Evolutionary conservation across 2,797 vertebrate genomes (phyloP).

Genomic region (Dryobates pubescens): DNA sequence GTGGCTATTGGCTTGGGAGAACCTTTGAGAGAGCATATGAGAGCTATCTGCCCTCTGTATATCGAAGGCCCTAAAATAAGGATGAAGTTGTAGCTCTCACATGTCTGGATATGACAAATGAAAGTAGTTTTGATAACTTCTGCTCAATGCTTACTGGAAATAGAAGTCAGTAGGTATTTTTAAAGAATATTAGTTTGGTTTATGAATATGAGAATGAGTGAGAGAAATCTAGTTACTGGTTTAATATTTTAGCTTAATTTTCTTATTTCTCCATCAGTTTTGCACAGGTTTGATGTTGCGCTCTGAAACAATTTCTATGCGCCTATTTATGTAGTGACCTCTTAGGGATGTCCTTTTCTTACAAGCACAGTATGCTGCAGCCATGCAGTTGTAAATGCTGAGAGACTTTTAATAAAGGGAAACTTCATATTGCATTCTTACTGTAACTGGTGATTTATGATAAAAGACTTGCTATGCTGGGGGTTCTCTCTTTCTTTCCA

Average conservation of each 20-base stretch:
- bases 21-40: neutral
- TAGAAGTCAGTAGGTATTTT: neutral
- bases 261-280: neutral
- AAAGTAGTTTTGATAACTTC: neutral
- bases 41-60: neutral
- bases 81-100: neutral
- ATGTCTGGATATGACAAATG: neutral
- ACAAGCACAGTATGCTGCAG: constrained; percentile 9
- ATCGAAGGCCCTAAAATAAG: neutral
- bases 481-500: constrained; percentile 35
- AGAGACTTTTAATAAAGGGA: constrained; percentile 54
- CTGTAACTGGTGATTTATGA: constrained; percentile 63
- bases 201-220: neutral
- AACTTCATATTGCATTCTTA: constrained; percentile 54
- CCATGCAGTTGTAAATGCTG: constrained; percentile 55
- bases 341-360: neutral
- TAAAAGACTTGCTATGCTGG: constrained; percentile 2
- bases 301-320: neutral
- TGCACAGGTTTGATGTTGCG: neutral
- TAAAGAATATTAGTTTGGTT: neutral
- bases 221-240: neutral
- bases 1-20: neutral
- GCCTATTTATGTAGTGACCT: neutral
- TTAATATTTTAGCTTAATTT: neutral
- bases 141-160: neutral